Evolutionary conservation across 2,888 invertebrate species (phyloP), one percentile per base, ranked within the genome.

Genomic region (Diplazon laetatorius): DNA sequence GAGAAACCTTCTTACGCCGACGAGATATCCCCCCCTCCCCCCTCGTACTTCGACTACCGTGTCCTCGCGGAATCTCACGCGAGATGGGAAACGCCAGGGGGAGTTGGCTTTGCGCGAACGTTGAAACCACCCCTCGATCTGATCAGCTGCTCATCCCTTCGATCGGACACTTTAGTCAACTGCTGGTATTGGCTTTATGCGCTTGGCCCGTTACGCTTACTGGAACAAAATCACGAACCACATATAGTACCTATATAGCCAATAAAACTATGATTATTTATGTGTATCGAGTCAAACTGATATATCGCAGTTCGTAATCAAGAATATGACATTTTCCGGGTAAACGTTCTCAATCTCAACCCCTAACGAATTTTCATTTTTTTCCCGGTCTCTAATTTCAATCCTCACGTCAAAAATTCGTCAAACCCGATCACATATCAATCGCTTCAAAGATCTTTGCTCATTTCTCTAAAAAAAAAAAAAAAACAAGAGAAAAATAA

Each of bases 121-220:
- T 16, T 65, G 37, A 52, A 74, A 44, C 55, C 55, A 5, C 2
- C 63, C 39, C 69, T 60, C 69, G 78, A 78, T 78, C 73, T 18
- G 73, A 78, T 78, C 73, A 78, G 73, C 69, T 65, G 65, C 69
- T 73, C n/a, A n/a, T n/a, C 73, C 63, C 69, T 65, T 65, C 68
- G 6, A 44, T 69, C 63, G 62, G 72, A 52, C 25, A 55, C 35
- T 69, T 50, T 59, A 68, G 18, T 14, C 55, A 22, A 50, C 50
- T 50, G 22, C 10, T 50, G n/a, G 50, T 22, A 50, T 50, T 50
- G 20, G 22, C 22, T 12, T 0, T 55, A 25, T 30, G 52, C 30
- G 12, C 14, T 52, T 14, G 52, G 22, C 22, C 50, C 12, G 50
- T 50, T 50, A 50, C 50, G 22, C 22, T 50, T 14, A 52, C 30